Conservation (phyloP, 2,888 invertebrate genomes). For the Phyllotreta striolata region DNA sequence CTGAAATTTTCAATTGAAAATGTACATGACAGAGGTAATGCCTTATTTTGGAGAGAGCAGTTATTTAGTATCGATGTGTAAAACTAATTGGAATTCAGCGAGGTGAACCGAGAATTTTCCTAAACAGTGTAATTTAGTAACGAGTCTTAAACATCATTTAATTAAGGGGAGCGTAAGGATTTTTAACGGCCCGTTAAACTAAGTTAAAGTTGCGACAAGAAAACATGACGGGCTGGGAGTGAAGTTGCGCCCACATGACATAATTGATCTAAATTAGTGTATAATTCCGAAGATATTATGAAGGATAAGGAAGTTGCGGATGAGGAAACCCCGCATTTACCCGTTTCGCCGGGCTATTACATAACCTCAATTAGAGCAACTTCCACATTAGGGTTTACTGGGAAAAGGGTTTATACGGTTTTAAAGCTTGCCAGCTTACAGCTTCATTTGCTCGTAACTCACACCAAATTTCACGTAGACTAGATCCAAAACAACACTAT, state of each 20-base stretch:
- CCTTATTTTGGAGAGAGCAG: no score
- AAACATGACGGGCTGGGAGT: constrained; percentile 10
- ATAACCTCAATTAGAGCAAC: constrained; percentile 22
- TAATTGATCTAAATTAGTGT: constrained; percentile 23
- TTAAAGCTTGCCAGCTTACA: constrained; percentile 1
- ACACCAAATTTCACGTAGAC: background rate
- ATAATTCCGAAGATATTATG: constrained; percentile 21
- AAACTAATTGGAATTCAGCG: no score
- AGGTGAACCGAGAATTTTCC: background rate
- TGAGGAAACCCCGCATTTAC: constrained; percentile 19
- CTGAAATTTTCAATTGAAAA: background rate
- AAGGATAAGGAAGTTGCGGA: constrained; percentile 22
- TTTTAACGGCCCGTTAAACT: constrained; percentile 11
- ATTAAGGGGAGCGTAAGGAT: background rate
- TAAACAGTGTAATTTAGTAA: background rate
- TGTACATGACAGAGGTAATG: no score
- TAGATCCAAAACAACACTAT: background rate
- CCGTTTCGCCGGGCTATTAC: constrained; percentile 16
- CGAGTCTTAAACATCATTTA: background rate
- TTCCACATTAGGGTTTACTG: constrained; percentile 8
- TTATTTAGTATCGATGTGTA: no score
- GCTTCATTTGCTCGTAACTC: constrained; percentile 7
- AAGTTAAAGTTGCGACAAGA: constrained; percentile 11
- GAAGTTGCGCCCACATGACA: constrained; percentile 10
- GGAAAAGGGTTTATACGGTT: constrained; percentile 15